phyloP scores from a whole-genome alignment of 2,113 vertebrate species.

The Ammodytes dubius region DNA sequence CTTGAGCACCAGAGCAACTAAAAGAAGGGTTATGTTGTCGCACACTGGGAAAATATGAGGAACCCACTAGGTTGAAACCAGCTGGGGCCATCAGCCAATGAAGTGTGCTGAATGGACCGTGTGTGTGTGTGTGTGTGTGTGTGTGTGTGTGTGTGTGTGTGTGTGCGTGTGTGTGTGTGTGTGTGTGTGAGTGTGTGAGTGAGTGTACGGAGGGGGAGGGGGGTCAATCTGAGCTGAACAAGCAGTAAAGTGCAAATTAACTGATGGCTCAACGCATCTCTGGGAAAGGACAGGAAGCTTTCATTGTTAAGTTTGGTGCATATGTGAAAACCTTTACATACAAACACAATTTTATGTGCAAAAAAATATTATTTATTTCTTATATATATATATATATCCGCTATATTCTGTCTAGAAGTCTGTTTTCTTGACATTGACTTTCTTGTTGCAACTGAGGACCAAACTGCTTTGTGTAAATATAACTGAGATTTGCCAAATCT shows the following conservation, averaged over 20 bases:
- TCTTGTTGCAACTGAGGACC: background rate
- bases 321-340: background rate
- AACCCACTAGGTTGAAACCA: constrained; percentile 41
- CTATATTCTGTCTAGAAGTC: background rate
- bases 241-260: constrained; percentile 30
- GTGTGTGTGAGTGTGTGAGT: too few relatives aligned
- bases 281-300: background rate
- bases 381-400: background rate
- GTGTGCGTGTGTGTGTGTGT: too few relatives aligned
- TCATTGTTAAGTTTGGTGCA: background rate
- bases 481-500: too few relatives aligned
- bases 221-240: background rate
- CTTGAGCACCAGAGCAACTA: background rate
- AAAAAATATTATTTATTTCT: background rate
- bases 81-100: constrained; percentile 40
- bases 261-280: constrained; percentile 15
- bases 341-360: background rate
- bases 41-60: constrained; percentile 28
- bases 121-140: background rate
- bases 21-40: constrained; percentile 8
- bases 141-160: background rate
- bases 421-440: background rate
- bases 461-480: background rate
- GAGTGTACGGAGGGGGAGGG: background rate
- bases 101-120: background rate